phyloP scores from a whole-genome alignment of 1,140 invertebrate species.

The Drosophila lacteicornis region DNA sequence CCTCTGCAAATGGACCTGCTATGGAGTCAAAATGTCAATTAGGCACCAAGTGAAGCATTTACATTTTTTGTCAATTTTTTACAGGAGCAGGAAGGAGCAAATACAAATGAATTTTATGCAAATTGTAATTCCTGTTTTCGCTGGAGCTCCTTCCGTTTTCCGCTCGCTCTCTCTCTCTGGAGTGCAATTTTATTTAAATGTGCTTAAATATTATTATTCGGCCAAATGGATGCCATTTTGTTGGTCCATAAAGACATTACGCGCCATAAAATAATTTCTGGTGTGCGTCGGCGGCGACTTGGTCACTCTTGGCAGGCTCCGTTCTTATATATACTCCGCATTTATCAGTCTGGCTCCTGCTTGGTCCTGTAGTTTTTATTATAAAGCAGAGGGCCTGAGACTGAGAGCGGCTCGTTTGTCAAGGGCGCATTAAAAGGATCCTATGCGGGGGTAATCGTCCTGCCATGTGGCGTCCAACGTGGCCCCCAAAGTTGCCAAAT shows the following conservation, averaged over 20 bases:
- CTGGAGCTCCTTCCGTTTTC: constrained; percentile 11
- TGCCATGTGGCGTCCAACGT: constrained; percentile 65
- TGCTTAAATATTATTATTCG: constrained; percentile 59
- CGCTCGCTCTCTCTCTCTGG: constrained; percentile 12
- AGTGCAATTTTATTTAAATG: constrained; percentile 66
- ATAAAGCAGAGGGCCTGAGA: constrained; percentile 29
- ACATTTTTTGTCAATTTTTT: constrained; percentile 53
- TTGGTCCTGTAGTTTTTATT: constrained; percentile 57
- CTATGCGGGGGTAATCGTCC: constrained; percentile 44
- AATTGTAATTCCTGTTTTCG: constrained; percentile 50
- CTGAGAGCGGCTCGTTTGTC: constrained; percentile 67
- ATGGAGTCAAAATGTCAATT: constrained; percentile 73
- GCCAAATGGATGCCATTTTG: constrained; percentile 55
- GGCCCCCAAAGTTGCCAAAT: constrained; percentile 65
- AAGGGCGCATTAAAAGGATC: constrained; percentile 70
- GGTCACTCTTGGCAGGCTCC: constrained; percentile 56
- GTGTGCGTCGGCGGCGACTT: constrained; percentile 51
- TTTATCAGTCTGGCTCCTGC: constrained; percentile 47
- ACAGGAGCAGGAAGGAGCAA: background rate
- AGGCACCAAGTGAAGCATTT: constrained; percentile 54
- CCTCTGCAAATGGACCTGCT: constrained; percentile 37
- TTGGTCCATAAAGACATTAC: constrained; percentile 74
- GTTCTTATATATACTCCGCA: constrained; percentile 7
- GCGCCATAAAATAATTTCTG: constrained; percentile 80
- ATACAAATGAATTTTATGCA: constrained; percentile 70